Evolutionary conservation across 1,140 invertebrate genomes (phyloP), one percentile per base, ranked within the genome.

Genomic region (Bombus soroeensis): DNA sequence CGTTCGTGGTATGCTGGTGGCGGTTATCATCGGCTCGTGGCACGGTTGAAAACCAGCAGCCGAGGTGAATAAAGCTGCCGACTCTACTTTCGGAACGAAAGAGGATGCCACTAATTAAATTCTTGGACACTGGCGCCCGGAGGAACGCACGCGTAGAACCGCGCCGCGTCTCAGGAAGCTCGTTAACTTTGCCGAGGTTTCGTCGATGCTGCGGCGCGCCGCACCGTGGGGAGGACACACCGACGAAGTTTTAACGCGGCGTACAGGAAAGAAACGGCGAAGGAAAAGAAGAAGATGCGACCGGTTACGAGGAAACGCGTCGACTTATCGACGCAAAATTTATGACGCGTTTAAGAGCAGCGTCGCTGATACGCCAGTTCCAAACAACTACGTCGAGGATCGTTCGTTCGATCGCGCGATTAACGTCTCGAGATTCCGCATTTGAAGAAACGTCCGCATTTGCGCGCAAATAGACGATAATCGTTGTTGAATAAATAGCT

Each of bases 51-150:
- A 28, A 59, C 32, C 53, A 25, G 32, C 68, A 62, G 47, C 28
- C 53, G 34, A 66, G 64, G 15, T 70, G 80, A 62, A 89, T 85
- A 62, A 87, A 87, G 76, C 79, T 70, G 77, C 81, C 85, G 83
- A 83, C 83, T 81, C 75, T 70, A 71, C 72, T 89, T 85, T 82
- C 72, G 53, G n/a, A 53, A 81, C 64, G 77, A 86, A 90, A 77
- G 77, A 89, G 73, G 85, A 84, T 87, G 81, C 74, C 81, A 85
- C 88, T 89, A 89, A 90, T 90, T 90, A 90, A 89, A 90, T 90
- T 90, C 89, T 85, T 89, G 89, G 81, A 82, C 81, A 78, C 37
- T 66, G 89, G 85, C 89, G 89, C 89, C 88, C 81, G 39, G 73
- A 84, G 85, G 77, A 83, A 90, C 74, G 87, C 72, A 8, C 47